Evolutionary conservation across 2,113 vertebrate species (phyloP).

Genomic region (Hymenochirus boettgeri): DNA sequence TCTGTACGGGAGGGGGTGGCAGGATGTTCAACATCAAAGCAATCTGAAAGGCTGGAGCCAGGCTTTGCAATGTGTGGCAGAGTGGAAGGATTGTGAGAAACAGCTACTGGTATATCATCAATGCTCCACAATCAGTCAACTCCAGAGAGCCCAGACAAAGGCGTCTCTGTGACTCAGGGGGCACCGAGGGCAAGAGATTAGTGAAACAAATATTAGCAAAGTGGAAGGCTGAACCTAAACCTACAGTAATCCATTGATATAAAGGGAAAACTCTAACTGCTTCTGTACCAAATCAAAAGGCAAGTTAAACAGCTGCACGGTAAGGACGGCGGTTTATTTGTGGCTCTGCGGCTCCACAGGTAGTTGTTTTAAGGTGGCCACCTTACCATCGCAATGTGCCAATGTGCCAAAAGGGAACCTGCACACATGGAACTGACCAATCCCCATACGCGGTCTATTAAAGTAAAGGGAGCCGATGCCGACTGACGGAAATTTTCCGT

Average conservation of each 20-base stretch:
- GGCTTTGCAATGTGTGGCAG: background rate
- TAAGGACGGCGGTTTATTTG: too few species aligned
- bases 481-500: too few species aligned
- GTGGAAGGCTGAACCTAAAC: slow-evolving; percentile 2
- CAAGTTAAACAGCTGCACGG: too few species aligned
- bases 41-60: background rate
- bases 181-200: slow-evolving; percentile 15
- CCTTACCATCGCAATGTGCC: too few species aligned
- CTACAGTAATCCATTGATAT: background rate
- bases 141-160: slow-evolving; percentile 17
- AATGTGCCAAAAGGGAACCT: too few species aligned
- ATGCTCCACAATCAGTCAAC: slow-evolving; percentile 8
- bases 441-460: too few species aligned
- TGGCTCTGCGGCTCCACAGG: too few species aligned
- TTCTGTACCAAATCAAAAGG: too few species aligned
- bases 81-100: slow-evolving; percentile 11
- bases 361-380: too few species aligned
- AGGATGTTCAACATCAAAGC: slow-evolving; percentile 29
- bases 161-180: slow-evolving; percentile 21
- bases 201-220: slow-evolving; percentile 32
- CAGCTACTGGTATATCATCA: slow-evolving; percentile 6
- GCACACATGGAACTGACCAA: too few species aligned
- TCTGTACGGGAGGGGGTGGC: background rate
- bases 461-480: too few species aligned
- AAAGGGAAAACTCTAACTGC: too few species aligned